Conservation (phyloP, 2,888 invertebrate genomes). For the Argyresthia albistria region DNA sequence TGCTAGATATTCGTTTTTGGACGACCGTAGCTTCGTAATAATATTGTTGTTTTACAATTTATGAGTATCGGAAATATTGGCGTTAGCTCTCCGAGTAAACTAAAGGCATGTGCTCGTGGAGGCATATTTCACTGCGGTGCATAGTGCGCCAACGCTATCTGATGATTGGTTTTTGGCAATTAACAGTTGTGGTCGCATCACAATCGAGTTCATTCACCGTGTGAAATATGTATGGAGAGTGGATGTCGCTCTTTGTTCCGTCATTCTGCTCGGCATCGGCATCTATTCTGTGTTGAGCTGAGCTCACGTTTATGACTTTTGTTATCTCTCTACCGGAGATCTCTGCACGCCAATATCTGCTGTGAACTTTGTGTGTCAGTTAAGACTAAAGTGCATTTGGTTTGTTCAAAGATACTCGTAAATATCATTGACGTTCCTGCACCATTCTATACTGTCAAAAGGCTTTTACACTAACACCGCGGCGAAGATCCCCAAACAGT, state of each 20-base stretch:
- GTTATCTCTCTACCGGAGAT: no score
- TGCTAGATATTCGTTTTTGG: no score
- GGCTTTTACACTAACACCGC: constrained; percentile 42
- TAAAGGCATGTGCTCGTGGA: constrained; percentile 33
- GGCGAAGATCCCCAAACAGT: constrained; percentile 24
- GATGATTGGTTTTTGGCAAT: constrained; percentile 74
- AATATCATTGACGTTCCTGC: not conserved
- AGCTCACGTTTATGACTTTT: not conserved
- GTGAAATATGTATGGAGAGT: constrained; percentile 68
- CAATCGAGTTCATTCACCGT: constrained; percentile 67
- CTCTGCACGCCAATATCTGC: no score
- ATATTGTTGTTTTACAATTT: not conserved
- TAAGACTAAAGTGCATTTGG: no score
- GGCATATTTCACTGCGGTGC: constrained; percentile 55
- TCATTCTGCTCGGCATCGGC: constrained; percentile 5
- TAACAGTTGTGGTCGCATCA: constrained; percentile 68
- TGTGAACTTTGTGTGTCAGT: no score
- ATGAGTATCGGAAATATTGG: not conserved
- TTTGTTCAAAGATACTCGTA: no score
- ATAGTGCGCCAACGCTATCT: constrained; percentile 53
- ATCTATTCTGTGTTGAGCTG: not conserved
- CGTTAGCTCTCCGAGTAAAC: constrained; percentile 21
- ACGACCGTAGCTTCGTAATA: no score
- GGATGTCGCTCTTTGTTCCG: constrained; percentile 56
- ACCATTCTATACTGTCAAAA: constrained; percentile 43